Evolutionary conservation across 2,797 vertebrate genomes (phyloP).

Genomic region (Lagocephalus sceleratus): DNA sequence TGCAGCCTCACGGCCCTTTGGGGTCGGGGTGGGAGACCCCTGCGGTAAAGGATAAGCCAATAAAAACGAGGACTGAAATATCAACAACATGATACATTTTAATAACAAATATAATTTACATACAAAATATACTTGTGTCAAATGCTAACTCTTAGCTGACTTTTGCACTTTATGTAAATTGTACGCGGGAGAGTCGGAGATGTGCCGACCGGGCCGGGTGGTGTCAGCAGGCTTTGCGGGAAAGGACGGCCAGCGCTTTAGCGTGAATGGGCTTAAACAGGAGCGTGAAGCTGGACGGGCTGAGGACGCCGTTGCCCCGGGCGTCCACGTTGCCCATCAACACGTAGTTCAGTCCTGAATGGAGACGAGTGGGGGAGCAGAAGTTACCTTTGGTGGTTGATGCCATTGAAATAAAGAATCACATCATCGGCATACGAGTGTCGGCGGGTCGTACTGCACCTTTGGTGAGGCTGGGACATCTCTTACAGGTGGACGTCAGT

Average conservation of each 20-base stretch:
- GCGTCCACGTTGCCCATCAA: constrained; percentile 83
- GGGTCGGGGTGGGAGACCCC: too few relatives aligned
- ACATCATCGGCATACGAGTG: constrained; percentile 20
- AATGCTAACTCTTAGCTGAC: constrained; percentile 3
- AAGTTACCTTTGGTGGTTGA: too few relatives aligned
- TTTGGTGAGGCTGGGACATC: constrained; percentile 70
- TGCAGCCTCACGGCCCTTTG: too few relatives aligned
- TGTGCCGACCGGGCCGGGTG: constrained; percentile 29
- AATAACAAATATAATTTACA: constrained; percentile 67
- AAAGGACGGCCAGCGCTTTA: constrained; percentile 77
- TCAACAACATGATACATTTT: constrained; percentile 32
- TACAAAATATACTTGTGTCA: constrained; percentile 50
- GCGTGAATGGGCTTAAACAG: constrained; percentile 77
- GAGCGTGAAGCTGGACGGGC: constrained; percentile 82
- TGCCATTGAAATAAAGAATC: constrained; percentile 6
- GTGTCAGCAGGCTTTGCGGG: constrained; percentile 75
- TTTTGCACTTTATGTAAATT: constrained; percentile 12
- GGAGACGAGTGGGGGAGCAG: too few relatives aligned
- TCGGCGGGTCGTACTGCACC: constrained; percentile 49
- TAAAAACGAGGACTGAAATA: not conserved
- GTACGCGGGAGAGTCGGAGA: not conserved
- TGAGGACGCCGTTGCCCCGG: constrained; percentile 72
- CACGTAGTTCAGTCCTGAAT: constrained; percentile 81
- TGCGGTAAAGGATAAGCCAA: too few relatives aligned
- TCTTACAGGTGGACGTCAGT: constrained; percentile 67